These are phyloP conservation scores for Agrochola circellaris DNA, from an alignment of 2,888 invertebrate species.

Conservation along the genomic window DNA sequence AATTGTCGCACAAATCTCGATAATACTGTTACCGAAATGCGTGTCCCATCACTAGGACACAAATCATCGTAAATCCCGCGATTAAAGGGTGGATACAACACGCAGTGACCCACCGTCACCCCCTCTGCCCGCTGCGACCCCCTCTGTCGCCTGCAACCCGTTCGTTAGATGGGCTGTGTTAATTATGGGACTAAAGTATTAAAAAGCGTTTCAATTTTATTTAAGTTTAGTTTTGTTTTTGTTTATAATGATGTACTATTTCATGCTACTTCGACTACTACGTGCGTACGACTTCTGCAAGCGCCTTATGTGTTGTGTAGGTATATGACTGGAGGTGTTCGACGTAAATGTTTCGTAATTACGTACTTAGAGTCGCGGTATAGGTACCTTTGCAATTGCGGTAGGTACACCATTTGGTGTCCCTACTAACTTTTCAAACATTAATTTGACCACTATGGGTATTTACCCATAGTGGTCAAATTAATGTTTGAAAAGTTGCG, in stretches of 20 bases:
- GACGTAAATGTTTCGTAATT: not conserved
- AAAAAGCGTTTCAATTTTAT: slow-evolving; percentile 37
- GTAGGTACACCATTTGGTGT: not conserved
- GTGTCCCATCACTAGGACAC: slow-evolving; percentile 64
- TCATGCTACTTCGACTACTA: not conserved
- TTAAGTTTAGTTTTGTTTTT: slow-evolving; percentile 23
- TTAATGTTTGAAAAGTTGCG: not conserved
- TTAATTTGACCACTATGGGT: not conserved
- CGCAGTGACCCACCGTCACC: slow-evolving; percentile 59
- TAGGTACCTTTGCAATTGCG: not conserved
- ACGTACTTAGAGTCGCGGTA: not conserved
- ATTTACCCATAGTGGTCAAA: not conserved
- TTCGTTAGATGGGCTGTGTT: slow-evolving; percentile 45
- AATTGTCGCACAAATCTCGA: slow-evolving; percentile 30
- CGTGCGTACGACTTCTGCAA: not conserved
- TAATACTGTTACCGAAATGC: slow-evolving; percentile 47
- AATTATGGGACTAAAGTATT: slow-evolving; percentile 57
- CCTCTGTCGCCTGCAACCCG: slow-evolving; percentile 21
- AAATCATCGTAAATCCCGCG: slow-evolving; percentile 75
- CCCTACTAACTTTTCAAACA: not conserved
- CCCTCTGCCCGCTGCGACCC: not conserved
- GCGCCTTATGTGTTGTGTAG: not conserved
- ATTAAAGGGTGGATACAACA: slow-evolving; percentile 70
- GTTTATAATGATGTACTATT: slow-evolving; percentile 17
- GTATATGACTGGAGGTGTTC: not conserved